phyloP scores from a whole-genome alignment of 2,113 vertebrate genomes.

The Anthoscopus minutus region DNA sequence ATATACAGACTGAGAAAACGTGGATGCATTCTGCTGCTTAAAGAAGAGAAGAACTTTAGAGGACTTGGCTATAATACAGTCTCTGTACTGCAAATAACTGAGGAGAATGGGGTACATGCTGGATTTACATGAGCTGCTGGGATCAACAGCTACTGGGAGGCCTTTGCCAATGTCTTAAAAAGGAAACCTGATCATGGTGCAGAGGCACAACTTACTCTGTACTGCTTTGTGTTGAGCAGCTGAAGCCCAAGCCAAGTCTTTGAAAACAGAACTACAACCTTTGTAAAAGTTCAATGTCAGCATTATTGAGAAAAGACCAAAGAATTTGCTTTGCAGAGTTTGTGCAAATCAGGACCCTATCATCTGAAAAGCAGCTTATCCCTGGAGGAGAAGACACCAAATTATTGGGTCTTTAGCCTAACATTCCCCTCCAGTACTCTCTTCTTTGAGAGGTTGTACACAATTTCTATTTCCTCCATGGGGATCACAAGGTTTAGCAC shows the following conservation, averaged over 20 bases:
- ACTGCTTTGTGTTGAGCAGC: background rate
- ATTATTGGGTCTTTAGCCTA: background rate
- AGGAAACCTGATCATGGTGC: background rate
- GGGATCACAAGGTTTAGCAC: background rate
- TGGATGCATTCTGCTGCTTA: background rate
- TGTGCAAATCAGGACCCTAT: background rate
- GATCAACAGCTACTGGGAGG: slow-evolving; percentile 5
- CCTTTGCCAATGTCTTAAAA: background rate
- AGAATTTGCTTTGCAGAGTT: background rate
- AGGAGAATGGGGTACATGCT: background rate
- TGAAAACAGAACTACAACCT: background rate
- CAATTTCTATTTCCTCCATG: background rate
- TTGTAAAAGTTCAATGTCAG: background rate
- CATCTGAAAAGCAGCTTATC: background rate
- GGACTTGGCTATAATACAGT: background rate
- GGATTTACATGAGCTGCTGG: background rate
- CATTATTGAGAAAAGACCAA: background rate
- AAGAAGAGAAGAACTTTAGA: background rate
- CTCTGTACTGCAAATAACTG: background rate
- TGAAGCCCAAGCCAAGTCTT: background rate
- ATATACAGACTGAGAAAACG: background rate
- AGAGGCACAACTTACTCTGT: background rate
- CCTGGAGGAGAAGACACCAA: background rate
- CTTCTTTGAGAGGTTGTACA: background rate
- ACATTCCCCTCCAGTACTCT: background rate